A percentile compares a stretch with the other conserved stretches of the same genome.
Evolutionary conservation across 2,113 vertebrate genomes (phyloP).

Genomic region (Phrynosoma platyrhinos): DNA sequence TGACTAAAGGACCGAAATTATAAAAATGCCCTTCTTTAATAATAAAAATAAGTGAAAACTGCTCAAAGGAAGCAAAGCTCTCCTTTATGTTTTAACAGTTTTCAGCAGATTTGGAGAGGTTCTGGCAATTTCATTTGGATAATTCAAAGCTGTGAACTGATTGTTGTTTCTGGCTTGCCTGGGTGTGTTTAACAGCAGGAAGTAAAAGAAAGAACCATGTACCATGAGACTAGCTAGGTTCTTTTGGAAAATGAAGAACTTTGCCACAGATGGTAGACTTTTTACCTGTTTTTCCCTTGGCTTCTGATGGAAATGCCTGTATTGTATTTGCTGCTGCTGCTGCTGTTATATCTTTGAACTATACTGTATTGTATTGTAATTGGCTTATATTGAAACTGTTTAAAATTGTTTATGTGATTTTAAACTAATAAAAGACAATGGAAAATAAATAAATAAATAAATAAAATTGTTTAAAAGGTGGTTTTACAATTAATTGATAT

Average conservation of each 20-base stretch:
- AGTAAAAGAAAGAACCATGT: accelerated
- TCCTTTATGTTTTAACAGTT: not conserved
- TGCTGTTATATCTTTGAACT: not conserved
- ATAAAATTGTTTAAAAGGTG: not conserved
- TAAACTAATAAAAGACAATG: no score
- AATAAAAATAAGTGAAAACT: not conserved
- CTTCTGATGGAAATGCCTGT: not conserved
- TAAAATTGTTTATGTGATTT: no score
- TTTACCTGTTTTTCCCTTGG: not conserved
- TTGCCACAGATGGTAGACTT: accelerated
- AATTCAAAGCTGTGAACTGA: not conserved
- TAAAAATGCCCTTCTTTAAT: not conserved
- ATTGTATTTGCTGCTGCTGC: no score
- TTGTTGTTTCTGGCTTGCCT: accelerated
- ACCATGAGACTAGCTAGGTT: not conserved
- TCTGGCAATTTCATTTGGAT: not conserved
- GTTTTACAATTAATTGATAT: not conserved
- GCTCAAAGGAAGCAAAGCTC: not conserved
- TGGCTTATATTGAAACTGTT: not conserved
- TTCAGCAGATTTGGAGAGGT: not conserved
- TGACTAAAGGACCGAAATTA: not conserved
- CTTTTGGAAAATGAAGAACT: not conserved
- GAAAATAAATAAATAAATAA: no score
- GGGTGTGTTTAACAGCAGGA: not conserved
- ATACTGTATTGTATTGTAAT: not conserved